Percentiles rank a stretch among this genome's conserved stretches.
Conservation (phyloP, 2,888 invertebrate genomes). For the Melanostoma scalare region DNA sequence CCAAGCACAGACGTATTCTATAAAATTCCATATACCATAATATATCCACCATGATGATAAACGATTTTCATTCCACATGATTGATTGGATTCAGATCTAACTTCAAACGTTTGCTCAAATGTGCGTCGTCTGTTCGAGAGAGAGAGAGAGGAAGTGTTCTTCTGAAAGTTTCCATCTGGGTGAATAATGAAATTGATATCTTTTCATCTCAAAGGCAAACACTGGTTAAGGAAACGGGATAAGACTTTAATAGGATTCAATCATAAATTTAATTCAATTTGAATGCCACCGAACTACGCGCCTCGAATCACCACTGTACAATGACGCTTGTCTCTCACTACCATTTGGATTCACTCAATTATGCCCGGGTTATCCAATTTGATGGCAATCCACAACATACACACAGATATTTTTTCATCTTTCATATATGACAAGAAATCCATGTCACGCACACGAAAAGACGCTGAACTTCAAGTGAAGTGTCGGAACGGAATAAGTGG, state of each 20-base stretch:
- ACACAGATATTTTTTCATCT: not conserved
- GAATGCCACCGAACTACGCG: not conserved
- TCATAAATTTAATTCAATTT: constrained; percentile 37
- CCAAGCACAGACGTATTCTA: not conserved
- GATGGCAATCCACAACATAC: not conserved
- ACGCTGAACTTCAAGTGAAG: constrained; percentile 5
- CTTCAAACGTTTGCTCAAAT: not conserved
- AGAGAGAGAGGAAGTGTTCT: no score
- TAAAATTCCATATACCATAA: constrained; percentile 10
- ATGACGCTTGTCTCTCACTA: not conserved
- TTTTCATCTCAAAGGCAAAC: no score
- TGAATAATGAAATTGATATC: no score
- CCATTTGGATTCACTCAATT: not conserved
- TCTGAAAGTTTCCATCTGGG: no score
- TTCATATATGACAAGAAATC: constrained; percentile 9
- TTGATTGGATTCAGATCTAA: constrained; percentile 1
- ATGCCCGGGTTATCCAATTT: constrained; percentile 16
- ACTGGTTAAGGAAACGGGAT: not conserved
- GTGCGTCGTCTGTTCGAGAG: no score
- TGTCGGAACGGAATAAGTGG: constrained; percentile 22
- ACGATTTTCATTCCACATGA: not conserved
- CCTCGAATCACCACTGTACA: not conserved
- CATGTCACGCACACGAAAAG: constrained; percentile 23
- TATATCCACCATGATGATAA: not conserved
- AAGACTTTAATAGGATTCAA: constrained; percentile 15